Evolutionary conservation across 2,888 invertebrate species (phyloP).

Genomic region (Tribolium freemani): DNA sequence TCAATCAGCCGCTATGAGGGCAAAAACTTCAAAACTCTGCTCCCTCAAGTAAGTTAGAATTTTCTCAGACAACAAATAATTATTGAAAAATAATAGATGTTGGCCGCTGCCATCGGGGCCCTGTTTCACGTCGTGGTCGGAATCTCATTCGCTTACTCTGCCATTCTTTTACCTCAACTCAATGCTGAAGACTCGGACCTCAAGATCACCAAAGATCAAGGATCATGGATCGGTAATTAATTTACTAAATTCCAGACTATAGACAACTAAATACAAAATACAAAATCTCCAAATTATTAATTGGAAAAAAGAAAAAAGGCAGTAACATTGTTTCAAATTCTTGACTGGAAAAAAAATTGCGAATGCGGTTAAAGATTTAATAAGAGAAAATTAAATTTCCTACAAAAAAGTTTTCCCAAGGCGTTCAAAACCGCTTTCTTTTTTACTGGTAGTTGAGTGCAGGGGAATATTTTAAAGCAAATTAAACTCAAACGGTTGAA

Average conservation of each 20-base stretch:
- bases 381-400: too few relatives aligned
- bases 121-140: slow-evolving; percentile 73
- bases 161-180: slow-evolving; percentile 70
- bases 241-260: not conserved
- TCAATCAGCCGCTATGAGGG: slow-evolving; percentile 36
- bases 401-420: too few relatives aligned
- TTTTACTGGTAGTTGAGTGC: too few relatives aligned
- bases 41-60: slow-evolving; percentile 34
- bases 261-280: too few relatives aligned
- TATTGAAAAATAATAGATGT: slow-evolving; percentile 62
- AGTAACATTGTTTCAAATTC: too few relatives aligned
- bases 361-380: too few relatives aligned
- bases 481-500: too few relatives aligned
- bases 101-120: slow-evolving; percentile 69
- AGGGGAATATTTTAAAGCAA: too few relatives aligned
- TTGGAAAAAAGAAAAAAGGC: too few relatives aligned
- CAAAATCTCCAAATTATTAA: too few relatives aligned
- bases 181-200: slow-evolving; percentile 49
- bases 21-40: slow-evolving; percentile 27
- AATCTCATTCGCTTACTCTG: slow-evolving; percentile 71
- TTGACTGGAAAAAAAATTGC: too few relatives aligned
- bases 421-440: too few relatives aligned
- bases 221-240: slow-evolving; percentile 69
- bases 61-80: slow-evolving; percentile 1
- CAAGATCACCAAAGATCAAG: slow-evolving; percentile 61